Percentiles rank a stretch among this genome's conserved stretches.
Conservation (phyloP, 2,888 invertebrate species). For the Gonocerus acuteangulatus region DNA sequence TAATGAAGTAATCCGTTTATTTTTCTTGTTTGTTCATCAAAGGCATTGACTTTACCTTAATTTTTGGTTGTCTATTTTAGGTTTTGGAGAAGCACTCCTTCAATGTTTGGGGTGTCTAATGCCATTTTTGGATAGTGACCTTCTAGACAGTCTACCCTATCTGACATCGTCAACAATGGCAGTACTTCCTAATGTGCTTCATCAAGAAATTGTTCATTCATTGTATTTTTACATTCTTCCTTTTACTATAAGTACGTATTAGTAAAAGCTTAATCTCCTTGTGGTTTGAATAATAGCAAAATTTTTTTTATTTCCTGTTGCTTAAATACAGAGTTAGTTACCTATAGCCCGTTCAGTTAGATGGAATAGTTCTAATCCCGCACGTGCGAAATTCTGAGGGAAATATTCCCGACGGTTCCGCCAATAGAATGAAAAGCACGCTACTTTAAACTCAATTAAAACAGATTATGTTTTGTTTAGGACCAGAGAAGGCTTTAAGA, state of each 20-base stretch:
- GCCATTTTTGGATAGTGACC: conserved; percentile 92
- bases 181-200: conserved; percentile 78
- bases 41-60: too few relatives aligned
- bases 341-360: too few relatives aligned
- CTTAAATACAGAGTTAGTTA: too few relatives aligned
- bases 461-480: too few relatives aligned
- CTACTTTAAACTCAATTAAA: too few relatives aligned
- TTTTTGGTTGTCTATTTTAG: conserved; percentile 46
- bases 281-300: too few relatives aligned
- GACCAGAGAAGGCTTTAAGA: too few relatives aligned
- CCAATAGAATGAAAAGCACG: too few relatives aligned
- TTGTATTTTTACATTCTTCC: conserved; percentile 93
- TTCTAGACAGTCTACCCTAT: conserved; percentile 91
- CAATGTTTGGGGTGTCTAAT: conserved; percentile 90
- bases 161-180: conserved; percentile 89
- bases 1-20: background rate
- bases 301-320: background rate
- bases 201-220: conserved; percentile 90
- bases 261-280: background rate
- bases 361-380: too few relatives aligned
- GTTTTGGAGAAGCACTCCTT: conserved; percentile 85
- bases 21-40: too few relatives aligned
- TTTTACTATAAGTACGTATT: conserved; percentile 81
- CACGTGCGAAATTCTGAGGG: too few relatives aligned
- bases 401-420: too few relatives aligned